Percentiles rank a stretch among this genome's conserved stretches.
Conservation (phyloP, 2,797 vertebrate species). For the Meda fulgida region DNA sequence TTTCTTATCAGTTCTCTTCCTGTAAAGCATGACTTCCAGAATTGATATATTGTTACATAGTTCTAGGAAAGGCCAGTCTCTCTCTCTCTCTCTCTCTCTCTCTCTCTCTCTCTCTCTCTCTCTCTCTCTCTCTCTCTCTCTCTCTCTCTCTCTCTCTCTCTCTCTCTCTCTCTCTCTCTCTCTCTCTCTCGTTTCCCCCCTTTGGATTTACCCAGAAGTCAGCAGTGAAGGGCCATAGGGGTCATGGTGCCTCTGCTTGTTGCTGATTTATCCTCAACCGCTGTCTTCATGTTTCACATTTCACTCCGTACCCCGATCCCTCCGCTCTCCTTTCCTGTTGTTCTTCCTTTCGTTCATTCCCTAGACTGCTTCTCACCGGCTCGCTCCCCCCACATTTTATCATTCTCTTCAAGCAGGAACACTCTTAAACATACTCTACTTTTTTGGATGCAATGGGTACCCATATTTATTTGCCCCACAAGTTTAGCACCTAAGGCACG, state of each 20-base stretch:
- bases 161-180: slow-evolving; percentile 7
- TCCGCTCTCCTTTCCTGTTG: slow-evolving; percentile 81
- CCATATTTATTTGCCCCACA: slow-evolving; percentile 5
- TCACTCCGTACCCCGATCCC: slow-evolving; percentile 71
- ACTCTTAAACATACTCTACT: not conserved
- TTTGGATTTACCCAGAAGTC: slow-evolving; percentile 55
- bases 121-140: slow-evolving; percentile 17
- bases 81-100: slow-evolving; percentile 26
- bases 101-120: not conserved
- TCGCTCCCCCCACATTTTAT: slow-evolving; percentile 21
- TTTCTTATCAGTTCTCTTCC: slow-evolving; percentile 58
- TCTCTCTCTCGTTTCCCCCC: slow-evolving; percentile 60
- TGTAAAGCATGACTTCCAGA: slow-evolving; percentile 51
- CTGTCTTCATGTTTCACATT: slow-evolving; percentile 82
- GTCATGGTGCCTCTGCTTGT: slow-evolving; percentile 53
- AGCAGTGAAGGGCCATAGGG: slow-evolving; percentile 19
- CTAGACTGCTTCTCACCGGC: slow-evolving; percentile 60
- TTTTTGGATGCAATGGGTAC: slow-evolving; percentile 4
- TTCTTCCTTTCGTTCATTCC: slow-evolving; percentile 81
- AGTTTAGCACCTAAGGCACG: not conserved
- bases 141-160: not conserved
- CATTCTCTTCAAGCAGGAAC: not conserved
- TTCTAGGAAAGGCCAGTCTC: slow-evolving; percentile 33
- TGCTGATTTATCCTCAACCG: slow-evolving; percentile 79
- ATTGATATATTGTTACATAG: slow-evolving; percentile 54